phyloP scores from a whole-genome alignment of 2,888 invertebrate genomes.

The Drosophila demipolita region DNA sequence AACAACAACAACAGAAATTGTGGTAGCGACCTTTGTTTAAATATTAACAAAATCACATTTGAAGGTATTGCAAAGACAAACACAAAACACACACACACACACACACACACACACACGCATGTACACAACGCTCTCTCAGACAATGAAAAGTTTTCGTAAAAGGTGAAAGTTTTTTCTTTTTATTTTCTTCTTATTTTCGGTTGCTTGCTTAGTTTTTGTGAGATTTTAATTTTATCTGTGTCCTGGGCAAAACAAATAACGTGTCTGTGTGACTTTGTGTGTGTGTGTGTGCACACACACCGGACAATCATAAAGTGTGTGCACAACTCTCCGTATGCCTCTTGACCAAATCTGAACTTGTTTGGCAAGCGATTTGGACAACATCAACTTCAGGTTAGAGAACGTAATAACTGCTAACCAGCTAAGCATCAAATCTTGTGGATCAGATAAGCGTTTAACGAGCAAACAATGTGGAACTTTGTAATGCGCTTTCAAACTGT shows the following conservation, averaged over 20 bases:
- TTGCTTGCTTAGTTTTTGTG: slow-evolving; percentile 39
- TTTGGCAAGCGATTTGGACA: slow-evolving; percentile 39
- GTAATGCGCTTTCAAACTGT: neutral
- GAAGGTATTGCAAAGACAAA: slow-evolving; percentile 21
- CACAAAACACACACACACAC: slow-evolving; percentile 19
- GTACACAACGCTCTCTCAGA: slow-evolving; percentile 18
- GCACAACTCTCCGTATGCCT: neutral
- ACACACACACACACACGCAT: slow-evolving; percentile 8
- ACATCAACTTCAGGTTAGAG: slow-evolving; percentile 18
- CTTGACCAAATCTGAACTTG: slow-evolving; percentile 36
- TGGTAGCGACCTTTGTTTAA: slow-evolving; percentile 68
- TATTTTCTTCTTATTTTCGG: slow-evolving; percentile 17
- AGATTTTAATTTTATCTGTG: slow-evolving; percentile 75
- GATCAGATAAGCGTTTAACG: neutral
- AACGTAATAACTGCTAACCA: slow-evolving; percentile 5
- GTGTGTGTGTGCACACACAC: slow-evolving; percentile 35
- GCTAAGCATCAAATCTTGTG: neutral
- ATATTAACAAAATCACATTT: slow-evolving; percentile 67
- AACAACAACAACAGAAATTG: slow-evolving; percentile 27
- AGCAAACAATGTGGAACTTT: neutral
- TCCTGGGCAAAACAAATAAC: slow-evolving; percentile 68
- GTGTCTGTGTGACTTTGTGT: slow-evolving; percentile 17
- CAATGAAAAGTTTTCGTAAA: slow-evolving; percentile 49
- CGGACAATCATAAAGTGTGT: slow-evolving; percentile 70
- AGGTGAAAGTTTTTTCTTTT: slow-evolving; percentile 35